Conservation (phyloP, 2,113 vertebrate genomes). For the Butorides virescens region DNA sequence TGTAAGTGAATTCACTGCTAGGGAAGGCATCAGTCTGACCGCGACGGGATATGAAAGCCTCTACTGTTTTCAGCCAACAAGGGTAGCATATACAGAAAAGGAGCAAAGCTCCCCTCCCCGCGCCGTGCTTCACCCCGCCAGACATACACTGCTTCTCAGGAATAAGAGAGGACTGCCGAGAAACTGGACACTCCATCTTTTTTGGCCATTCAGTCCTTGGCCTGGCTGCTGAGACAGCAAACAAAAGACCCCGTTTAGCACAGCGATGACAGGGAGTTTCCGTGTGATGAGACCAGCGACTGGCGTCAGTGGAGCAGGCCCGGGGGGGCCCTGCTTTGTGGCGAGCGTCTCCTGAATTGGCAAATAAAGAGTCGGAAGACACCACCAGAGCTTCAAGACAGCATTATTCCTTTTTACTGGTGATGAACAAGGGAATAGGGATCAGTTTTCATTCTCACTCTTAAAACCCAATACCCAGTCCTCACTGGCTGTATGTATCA, state of each 20-base stretch:
- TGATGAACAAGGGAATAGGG: background rate
- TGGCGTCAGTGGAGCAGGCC: background rate
- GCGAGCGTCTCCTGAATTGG: background rate
- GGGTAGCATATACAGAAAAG: background rate
- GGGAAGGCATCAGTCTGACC: background rate
- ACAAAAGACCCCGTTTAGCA: background rate
- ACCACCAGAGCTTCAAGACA: background rate
- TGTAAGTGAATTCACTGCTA: background rate
- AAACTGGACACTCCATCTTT: background rate
- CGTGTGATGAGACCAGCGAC: background rate
- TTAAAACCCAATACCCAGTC: background rate
- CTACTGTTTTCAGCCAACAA: conserved; percentile 28
- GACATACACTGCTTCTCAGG: background rate
- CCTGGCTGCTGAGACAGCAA: background rate
- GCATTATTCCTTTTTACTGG: background rate
- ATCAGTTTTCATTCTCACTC: background rate
- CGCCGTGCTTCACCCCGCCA: background rate
- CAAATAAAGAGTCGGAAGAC: background rate
- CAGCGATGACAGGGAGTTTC: background rate
- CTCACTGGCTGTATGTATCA: background rate
- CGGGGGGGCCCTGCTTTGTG: background rate
- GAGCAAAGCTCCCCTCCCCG: background rate
- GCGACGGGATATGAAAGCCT: background rate
- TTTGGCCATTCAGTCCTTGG: background rate
- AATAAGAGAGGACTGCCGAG: background rate